Percentiles rank a stretch among this genome's conserved stretches.
Evolutionary conservation across 2,888 invertebrate genomes (phyloP).

Genomic region (Halictus ligatus): DNA sequence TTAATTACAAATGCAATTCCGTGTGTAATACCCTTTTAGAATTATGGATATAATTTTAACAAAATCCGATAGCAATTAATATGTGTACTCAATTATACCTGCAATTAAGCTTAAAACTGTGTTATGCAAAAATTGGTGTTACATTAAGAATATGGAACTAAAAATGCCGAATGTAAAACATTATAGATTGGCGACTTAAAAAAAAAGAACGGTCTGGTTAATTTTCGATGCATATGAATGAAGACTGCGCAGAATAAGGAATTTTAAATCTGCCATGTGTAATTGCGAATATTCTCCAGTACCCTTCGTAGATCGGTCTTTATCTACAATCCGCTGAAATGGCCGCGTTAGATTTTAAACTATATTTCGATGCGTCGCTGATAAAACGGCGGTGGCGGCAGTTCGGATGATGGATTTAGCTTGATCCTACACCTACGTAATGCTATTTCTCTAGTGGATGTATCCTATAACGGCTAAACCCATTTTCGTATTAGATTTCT

Average conservation of each 20-base stretch:
- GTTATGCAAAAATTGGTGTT: not conserved
- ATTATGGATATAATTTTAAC: not conserved
- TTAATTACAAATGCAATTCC: not conserved
- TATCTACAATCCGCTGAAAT: conserved; percentile 39
- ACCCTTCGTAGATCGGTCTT: conserved; percentile 52
- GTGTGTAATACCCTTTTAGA: not conserved
- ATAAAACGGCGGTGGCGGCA: conserved; percentile 45
- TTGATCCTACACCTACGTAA: conserved; percentile 58
- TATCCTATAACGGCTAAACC: conserved; percentile 76
- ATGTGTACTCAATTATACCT: not conserved
- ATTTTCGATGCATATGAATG: not conserved
- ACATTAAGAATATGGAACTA: not conserved
- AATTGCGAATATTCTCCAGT: conserved; percentile 42
- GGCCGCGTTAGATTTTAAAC: conserved; percentile 69
- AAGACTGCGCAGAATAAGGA: not conserved
- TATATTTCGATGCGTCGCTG: conserved; percentile 64
- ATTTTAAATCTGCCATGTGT: not conserved
- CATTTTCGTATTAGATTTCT: conserved; percentile 79
- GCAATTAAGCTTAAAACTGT: not conserved
- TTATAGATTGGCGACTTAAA: no score
- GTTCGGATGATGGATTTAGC: conserved; percentile 70
- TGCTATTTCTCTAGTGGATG: conserved; percentile 65
- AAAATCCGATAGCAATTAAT: not conserved
- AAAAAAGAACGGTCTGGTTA: not conserved
- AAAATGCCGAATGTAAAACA: not conserved